Base-by-base conservation (phyloP, 2,113 vertebrate species). In the Elephantulus edwardii region DNA sequence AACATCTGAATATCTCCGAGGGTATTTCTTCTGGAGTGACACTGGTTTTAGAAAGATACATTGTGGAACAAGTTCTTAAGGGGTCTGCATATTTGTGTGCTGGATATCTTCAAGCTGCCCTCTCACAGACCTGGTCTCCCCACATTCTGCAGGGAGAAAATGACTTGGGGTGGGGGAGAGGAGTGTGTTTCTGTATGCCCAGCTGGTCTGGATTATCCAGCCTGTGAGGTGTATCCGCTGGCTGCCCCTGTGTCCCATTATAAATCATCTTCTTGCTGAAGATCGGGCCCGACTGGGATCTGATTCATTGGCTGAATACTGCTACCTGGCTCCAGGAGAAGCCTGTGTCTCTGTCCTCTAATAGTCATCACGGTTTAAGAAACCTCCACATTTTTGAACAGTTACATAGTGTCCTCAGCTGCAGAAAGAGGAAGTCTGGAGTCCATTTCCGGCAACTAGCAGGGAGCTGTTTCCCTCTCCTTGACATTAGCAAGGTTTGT, bases 401-500 rank as follows among this genome's bases (percentile, higher is more conserved):
- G 95, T 96, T 96, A 95, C 86, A 92, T 96, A 77, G 0, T 72
- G 94, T 95, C 96, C 97, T 95, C 91, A 46, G 92, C 44, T 91
- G 78, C 84, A 87, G 83, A 92, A 82, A 84, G 91, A 96, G 97
- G 97, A 97, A 93, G 95, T 95, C 97, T 98, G 97, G 95, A 97
- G 95, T 95, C 96, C 92, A 93, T 97, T 97, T 97, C 97, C 89
- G 40, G 94, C 96, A 94, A 93, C 94, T 90, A 54, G 89, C 93
- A 93, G 94, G 42, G 93, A 95, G 50, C 96, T 94, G 95, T 64
- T 94, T 95, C 90, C 6, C 91, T 90, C 92, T 89, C 42, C 46
- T 42, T 97, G 97, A 96, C 96, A 94, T 96, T 97, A 97, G 96
- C 93, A 89, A 91, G 89, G 82, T 97, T 97, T 97, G 96, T 96